Percentiles rank a stretch among this genome's conserved stretches.
Conservation (phyloP, 2,113 vertebrate species). For the Laticauda colubrina region DNA sequence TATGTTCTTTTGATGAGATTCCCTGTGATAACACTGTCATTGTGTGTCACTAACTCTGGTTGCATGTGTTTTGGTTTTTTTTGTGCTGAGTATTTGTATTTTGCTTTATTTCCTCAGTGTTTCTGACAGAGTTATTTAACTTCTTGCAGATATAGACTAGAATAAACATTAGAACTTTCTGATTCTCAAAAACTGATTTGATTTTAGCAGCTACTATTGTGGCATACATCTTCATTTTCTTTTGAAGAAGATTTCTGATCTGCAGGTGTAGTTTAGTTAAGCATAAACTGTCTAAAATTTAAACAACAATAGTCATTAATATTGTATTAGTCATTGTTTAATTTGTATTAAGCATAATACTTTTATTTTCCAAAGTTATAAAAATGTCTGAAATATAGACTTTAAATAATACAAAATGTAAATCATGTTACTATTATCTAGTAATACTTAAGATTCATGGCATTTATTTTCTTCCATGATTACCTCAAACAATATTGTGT, state of each 20-base stretch:
- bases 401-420: background rate
- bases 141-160: background rate
- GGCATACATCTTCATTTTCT: background rate
- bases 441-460: background rate
- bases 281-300: background rate
- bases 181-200: background rate
- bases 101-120: background rate
- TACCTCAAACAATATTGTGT: background rate
- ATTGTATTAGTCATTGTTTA: background rate
- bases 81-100: background rate
- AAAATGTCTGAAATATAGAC: background rate
- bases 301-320: background rate
- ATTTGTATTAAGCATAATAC: background rate
- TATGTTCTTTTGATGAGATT: background rate
- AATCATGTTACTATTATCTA: background rate
- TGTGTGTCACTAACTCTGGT: background rate
- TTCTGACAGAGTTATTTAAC: background rate
- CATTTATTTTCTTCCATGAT: background rate
- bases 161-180: background rate
- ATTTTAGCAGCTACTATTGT: background rate
- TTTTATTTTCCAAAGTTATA: background rate
- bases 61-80: background rate
- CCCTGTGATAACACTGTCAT: background rate
- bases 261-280: background rate
- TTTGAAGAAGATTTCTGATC: background rate